Evolutionary conservation across 2,888 invertebrate species (phyloP), one percentile per base, ranked within the genome.

Genomic region (Therioaphis trifolii): DNA sequence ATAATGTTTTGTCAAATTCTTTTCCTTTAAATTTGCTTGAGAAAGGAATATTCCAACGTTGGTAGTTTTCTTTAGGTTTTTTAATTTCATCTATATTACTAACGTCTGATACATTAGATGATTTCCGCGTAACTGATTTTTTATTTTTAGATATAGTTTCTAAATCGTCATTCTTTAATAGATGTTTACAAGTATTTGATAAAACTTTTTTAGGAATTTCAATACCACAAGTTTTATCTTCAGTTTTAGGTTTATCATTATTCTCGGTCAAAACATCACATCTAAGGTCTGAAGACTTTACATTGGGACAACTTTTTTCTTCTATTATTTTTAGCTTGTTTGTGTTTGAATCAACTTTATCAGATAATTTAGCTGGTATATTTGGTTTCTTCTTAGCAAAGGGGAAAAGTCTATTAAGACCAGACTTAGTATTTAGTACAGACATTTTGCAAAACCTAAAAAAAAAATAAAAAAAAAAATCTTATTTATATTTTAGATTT

Each of bases 1-100:
- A 91, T 86, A 90, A 90, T 0, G 92, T 91, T 84, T 93, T 92
- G 86, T 93, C 93, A 0, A 92, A 92, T 84, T 88, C 88, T 85
- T 89, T 89, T 63, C 90, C 88, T 75, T 90, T 90, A 87, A 91
- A 91, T 86, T 90, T 91, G 43, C 89, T 87, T 1, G 82, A 82
- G 9, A 82, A 74, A 69, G 82, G 82, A 63, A 82, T 82, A 74
- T 82, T 82, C 82, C 82, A 82, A 40, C 82, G 82, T 69, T 82
- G 82, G 15, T 82, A 82, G 5, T 72, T 82, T 40, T 82, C 82
- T 82, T 82, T 82, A 24, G 82, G 72, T 82, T 82, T 82, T 82
- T 82, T 82, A 3, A 74, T 72, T 2, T 63, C 72, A 7, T 46
- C 82, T 4, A 82, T 35, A 72, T 35, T 74, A 49, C 49, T 63